Conservation (phyloP, 2,888 invertebrate species). For the Caenorhabditis auriculariae region DNA sequence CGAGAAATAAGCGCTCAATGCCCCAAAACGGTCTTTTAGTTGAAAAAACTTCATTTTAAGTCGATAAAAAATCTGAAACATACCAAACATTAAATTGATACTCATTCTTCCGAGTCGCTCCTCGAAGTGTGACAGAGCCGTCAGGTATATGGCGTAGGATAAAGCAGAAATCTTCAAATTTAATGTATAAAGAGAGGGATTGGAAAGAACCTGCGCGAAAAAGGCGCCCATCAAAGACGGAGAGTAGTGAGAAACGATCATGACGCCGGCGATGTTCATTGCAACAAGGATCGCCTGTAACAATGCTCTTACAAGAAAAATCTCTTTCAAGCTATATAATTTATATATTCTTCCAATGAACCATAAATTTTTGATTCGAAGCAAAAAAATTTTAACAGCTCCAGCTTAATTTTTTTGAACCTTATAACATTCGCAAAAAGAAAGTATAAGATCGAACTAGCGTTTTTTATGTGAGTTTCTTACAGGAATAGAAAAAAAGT, state of each 20-base stretch:
- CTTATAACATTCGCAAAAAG: background rate
- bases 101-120: conserved; percentile 91
- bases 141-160: conserved; percentile 85
- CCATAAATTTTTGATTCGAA: background rate
- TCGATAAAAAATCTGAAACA: too few relatives aligned
- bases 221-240: conserved; percentile 43
- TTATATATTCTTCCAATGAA: too few relatives aligned
- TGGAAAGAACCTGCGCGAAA: conserved; percentile 36
- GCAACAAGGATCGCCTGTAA: conserved; percentile 50
- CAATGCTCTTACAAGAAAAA: background rate
- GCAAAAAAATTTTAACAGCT: conserved; percentile 1
- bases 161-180: conserved; percentile 68
- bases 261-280: conserved; percentile 54
- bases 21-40: background rate
- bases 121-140: conserved; percentile 79
- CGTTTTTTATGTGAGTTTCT: background rate
- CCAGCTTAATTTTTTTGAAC: background rate
- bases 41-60: too few relatives aligned
- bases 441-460: too few relatives aligned
- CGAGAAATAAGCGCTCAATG: background rate
- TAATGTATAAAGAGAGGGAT: background rate
- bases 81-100: conserved; percentile 91
- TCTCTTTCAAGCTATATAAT: background rate
- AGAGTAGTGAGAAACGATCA: conserved; percentile 54
- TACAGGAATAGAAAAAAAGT: background rate